Base-by-base conservation (phyloP, 2,888 invertebrate species). In the Orchesellides sinensis region DNA sequence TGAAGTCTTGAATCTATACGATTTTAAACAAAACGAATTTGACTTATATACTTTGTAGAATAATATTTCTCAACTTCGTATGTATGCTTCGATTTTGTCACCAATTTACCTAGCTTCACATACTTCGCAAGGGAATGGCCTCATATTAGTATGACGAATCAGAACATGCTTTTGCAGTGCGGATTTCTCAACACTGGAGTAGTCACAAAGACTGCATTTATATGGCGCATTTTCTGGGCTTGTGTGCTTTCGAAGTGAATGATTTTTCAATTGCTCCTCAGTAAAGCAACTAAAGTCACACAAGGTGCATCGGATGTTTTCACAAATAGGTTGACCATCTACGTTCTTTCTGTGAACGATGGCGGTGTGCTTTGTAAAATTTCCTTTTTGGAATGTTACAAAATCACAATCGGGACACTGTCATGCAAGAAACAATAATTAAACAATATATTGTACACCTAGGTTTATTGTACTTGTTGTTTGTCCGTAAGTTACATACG, bases 91-190 rank as follows among this genome's bases (percentile, higher is more conserved):
- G 19, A 54, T 23, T 29, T 47, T 14, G 32, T 17, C 17, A 6
- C 2, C 14, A 6, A 45, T 69, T 47, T 77, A 87, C 87, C 85
- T 88, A 49, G 86, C 85, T 17, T 84, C 84, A 69, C 89, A 89
- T 25, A 83, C 78, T 35, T 87, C 85, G 63, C 89, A 89, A 21
- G 85, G 69, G 63, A 87, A 89, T 2, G 88, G 88, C 17, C 87
- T 61, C 68, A 88, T 85, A 25, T 87, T 83, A 6, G 88, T 88
- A 72, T 89, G 89, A 12, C 85, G 79, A 52, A 88, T 88, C 19
- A 86, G 54, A n/a, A 86, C 66, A 72, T 89, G 89, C 56, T 89
- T 89, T 6, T 86, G 83, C 8, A 89, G 81, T 0, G 89, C 88
- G 5, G 88, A 87, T 77, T 88, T 88, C 56, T 89, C 89, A n/a